Conservation (phyloP, 2,113 vertebrate genomes). For the Percopsis transmontana region DNA sequence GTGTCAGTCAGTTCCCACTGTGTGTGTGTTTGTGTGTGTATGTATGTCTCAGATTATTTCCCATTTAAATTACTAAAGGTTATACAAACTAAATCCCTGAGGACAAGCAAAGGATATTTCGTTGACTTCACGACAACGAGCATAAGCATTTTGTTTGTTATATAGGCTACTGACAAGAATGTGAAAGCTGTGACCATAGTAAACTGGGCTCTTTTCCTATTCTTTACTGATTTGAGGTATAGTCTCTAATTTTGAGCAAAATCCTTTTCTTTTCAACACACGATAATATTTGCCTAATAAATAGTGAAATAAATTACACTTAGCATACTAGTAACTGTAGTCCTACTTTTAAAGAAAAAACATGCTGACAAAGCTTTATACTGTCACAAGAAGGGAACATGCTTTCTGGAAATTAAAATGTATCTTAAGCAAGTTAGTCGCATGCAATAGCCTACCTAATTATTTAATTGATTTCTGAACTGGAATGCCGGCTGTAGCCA, state of each 20-base stretch:
- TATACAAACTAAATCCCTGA: conserved; percentile 21
- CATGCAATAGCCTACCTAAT: too few species aligned
- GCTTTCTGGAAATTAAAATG: too few species aligned
- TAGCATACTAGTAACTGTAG: conserved; percentile 21
- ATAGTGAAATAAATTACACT: too few species aligned
- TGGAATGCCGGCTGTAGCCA: too few species aligned
- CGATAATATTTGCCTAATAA: too few species aligned
- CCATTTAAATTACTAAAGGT: conserved; percentile 17
- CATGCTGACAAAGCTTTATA: not conserved
- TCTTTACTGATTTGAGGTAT: conserved; percentile 62
- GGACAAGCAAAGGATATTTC: conserved; percentile 38
- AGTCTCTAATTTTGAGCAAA: too few species aligned
- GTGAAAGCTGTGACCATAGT: conserved; percentile 57
- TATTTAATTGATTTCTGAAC: too few species aligned
- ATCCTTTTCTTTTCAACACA: too few species aligned
- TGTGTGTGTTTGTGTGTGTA: conserved; percentile 4
- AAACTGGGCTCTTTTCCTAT: conserved; percentile 67
- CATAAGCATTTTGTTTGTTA: conserved; percentile 15
- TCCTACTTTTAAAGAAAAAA: conserved; percentile 5
- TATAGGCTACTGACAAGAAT: conserved; percentile 44
- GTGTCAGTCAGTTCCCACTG: conserved; percentile 33
- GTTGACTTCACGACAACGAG: conserved; percentile 2
- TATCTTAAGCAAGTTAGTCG: too few species aligned
- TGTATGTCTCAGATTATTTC: conserved; percentile 26
- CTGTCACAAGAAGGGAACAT: too few species aligned